These are phyloP conservation scores for Agrypnus murinus DNA, from an alignment of 2,888 invertebrate species.

Conservation along the genomic window DNA sequence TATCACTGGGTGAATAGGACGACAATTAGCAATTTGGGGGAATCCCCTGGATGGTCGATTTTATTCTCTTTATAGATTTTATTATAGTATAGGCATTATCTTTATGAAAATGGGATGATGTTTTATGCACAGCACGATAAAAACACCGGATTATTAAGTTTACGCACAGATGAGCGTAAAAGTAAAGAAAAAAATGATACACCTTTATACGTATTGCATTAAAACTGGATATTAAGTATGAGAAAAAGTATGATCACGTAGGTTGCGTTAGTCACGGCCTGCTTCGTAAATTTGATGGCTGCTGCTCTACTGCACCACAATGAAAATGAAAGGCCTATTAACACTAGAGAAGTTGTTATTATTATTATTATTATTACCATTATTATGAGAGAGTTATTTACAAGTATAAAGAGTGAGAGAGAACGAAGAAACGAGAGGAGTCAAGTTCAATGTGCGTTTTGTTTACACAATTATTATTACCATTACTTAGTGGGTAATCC, in stretches of 20 bases:
- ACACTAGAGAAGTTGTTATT: slow-evolving; percentile 21
- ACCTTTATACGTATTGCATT: slow-evolving; percentile 47
- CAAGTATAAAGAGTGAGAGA: no score
- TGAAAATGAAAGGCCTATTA: slow-evolving; percentile 44
- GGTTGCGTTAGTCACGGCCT: slow-evolving; percentile 45
- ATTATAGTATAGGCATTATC: no score
- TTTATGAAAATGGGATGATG: no score
- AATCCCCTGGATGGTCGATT: no score
- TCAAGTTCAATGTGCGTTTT: slow-evolving; percentile 30
- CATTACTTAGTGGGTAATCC: background rate
- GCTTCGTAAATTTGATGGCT: slow-evolving; percentile 41
- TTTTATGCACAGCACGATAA: no score
- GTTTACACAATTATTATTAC: slow-evolving; percentile 2
- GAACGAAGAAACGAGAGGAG: no score
- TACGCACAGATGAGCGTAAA: slow-evolving; percentile 52
- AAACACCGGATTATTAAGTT: slow-evolving; percentile 8
- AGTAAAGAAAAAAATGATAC: slow-evolving; percentile 46
- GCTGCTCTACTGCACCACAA: slow-evolving; percentile 36
- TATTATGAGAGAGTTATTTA: no score
- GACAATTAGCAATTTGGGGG: no score
- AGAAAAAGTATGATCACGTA: slow-evolving; percentile 47
- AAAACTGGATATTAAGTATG: slow-evolving; percentile 43
- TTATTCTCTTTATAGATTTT: no score
- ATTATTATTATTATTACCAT: background rate
- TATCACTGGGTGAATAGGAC: slow-evolving; percentile 9